These are phyloP conservation scores for Danionella cerebrum DNA, from an alignment of 2,113 vertebrate genomes.

Conservation along the genomic window DNA sequence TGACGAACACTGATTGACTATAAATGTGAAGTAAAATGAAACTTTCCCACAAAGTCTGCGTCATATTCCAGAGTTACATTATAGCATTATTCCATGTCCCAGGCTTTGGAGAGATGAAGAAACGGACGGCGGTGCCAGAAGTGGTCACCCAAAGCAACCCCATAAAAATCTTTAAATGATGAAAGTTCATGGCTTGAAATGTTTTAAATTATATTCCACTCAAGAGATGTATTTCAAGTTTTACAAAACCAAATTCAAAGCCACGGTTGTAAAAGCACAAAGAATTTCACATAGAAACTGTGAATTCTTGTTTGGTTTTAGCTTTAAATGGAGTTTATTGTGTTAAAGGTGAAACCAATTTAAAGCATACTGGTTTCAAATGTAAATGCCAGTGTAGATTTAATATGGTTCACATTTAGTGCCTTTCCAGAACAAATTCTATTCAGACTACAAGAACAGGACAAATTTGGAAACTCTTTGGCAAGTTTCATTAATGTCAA, in stretches of 20 bases:
- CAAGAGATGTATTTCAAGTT: background rate
- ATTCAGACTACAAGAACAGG: no score
- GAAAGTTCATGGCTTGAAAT: background rate
- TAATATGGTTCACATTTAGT: no score
- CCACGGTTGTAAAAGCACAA: background rate
- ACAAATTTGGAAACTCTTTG: no score
- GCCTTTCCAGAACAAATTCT: no score
- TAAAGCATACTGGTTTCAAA: no score
- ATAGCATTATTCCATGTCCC: slow-evolving; percentile 3
- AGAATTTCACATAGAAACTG: background rate
- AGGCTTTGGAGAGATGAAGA: background rate
- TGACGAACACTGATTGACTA: no score
- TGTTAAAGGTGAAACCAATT: background rate
- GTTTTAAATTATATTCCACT: background rate
- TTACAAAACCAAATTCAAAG: background rate
- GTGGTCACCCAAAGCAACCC: background rate
- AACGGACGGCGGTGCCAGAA: background rate
- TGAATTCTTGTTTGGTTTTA: no score
- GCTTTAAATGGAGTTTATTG: no score
- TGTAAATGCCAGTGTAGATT: no score
- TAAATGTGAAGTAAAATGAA: slow-evolving; percentile 17
- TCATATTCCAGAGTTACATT: slow-evolving; percentile 15
- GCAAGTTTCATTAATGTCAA: no score
- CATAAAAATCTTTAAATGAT: background rate
- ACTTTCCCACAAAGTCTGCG: background rate